Evolutionary conservation across 2,113 vertebrate genomes (phyloP), one percentile per base, ranked within the genome.

Genomic region (Marmota flaviventris): DNA sequence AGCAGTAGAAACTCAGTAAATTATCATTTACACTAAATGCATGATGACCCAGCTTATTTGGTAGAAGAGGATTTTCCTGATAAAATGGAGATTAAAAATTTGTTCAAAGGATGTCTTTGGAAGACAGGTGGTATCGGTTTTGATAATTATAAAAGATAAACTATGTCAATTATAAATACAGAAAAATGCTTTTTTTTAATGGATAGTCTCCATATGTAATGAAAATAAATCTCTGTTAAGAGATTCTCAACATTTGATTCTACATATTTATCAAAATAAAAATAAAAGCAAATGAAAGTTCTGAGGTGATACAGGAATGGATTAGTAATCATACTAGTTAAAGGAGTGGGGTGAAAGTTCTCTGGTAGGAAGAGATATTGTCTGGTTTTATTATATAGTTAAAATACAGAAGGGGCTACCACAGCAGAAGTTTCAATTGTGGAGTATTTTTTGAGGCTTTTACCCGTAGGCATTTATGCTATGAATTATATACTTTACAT

Each of bases 281-380:
- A 86, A 61, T 77, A 56, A 90, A 90, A 96, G 34, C 17, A 94
- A 96, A 92, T 84, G 84, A 58, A 96, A 92, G 17, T 48, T 12
- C 58, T 69, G 85, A 76, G 12, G 88, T n/a, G 13, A 96, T 56
- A 32, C 25, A 94, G 94, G 93, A 89, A 85, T 67, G 37, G 42
- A 73, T 83, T 24, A 69, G 34, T 72, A 85, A 70, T 72, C 69
- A 78, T 2, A 76, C 79, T 93, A 86, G 8, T 11, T 4, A 77
- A 78, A 94, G 58, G 39, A 72, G 48, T 93, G 53, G 39, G 67
- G 56, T 93, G 37, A 81, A 32, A 29, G 10, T 34, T 78, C 42
- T 92, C 10, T 18, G 32, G 29, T 20, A 84, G n/a, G 42, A 92
- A 86, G 16, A 93, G 3, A 95, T 72, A 76, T 9, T 17, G 16